Conservation (phyloP, 2,113 vertebrate species). For the Dendrocopos noguchii region DNA sequence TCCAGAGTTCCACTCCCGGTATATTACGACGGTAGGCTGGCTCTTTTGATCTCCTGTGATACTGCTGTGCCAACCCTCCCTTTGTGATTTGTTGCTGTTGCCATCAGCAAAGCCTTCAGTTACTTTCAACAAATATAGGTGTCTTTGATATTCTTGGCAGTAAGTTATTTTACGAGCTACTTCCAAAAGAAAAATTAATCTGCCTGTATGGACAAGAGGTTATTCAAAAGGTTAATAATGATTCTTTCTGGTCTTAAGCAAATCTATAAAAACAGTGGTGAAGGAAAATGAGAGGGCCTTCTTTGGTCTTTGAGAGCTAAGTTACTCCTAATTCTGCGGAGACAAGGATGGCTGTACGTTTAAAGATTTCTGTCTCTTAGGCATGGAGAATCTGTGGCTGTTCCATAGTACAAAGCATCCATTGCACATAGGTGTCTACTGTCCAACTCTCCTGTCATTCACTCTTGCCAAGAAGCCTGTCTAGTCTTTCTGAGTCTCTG, state of each 20-base stretch:
- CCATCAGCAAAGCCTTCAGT: neutral
- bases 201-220: neutral
- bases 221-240: neutral
- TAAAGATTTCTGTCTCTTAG: neutral
- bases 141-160: neutral
- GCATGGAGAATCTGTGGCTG: neutral
- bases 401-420: neutral
- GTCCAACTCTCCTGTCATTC: neutral
- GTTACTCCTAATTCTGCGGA: neutral
- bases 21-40: slow-evolving; percentile 92
- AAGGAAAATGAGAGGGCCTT: neutral
- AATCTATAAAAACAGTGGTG: neutral
- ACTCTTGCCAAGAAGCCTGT: neutral
- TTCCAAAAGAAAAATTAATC: neutral
- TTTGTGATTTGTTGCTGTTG: neutral
- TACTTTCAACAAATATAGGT: neutral
- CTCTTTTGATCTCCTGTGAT: neutral
- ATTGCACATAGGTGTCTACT: neutral
- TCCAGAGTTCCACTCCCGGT: slow-evolving; percentile 98
- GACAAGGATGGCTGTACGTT: neutral
- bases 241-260: slow-evolving; percentile 55
- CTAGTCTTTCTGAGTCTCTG: neutral
- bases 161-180: neutral
- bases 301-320: neutral
- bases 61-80: neutral